Evolutionary conservation across 1,140 invertebrate species (phyloP).

Genomic region (Physella acuta): DNA sequence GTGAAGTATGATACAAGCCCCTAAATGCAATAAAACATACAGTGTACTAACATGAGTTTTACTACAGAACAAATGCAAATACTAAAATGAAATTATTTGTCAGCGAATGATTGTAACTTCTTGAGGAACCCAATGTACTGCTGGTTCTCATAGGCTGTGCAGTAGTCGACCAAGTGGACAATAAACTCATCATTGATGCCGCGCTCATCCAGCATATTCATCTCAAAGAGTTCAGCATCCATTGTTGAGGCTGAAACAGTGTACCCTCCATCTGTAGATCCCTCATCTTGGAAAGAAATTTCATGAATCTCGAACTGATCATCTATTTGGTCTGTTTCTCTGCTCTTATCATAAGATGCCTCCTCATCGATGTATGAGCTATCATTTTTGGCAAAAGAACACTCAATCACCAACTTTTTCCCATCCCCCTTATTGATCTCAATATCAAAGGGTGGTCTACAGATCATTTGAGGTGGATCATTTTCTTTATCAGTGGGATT

Average conservation of each 20-base stretch:
- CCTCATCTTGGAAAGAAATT: conserved; percentile 34
- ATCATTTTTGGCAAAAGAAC: conserved; percentile 31
- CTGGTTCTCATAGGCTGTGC: conserved; percentile 85
- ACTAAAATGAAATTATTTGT: too few species aligned
- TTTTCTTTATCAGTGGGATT: conserved; percentile 9
- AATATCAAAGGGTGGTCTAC: conserved; percentile 37
- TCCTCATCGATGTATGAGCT: conserved; percentile 11
- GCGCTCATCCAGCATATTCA: conserved; percentile 91
- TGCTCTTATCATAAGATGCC: neutral
- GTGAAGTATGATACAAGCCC: too few species aligned
- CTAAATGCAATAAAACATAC: too few species aligned
- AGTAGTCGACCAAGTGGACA: conserved; percentile 80
- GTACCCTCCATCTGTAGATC: conserved; percentile 35
- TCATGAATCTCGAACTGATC: conserved; percentile 41
- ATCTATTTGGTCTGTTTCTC: conserved; percentile 30
- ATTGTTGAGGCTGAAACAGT: conserved; percentile 34
- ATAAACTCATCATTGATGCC: conserved; percentile 89
- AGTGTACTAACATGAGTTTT: too few species aligned
- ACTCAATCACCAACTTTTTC: conserved; percentile 32
- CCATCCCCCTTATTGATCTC: conserved; percentile 37
- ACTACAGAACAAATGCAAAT: too few species aligned
- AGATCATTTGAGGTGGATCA: conserved; percentile 33
- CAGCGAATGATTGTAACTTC: conserved; percentile 77
- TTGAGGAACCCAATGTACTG: conserved; percentile 84
- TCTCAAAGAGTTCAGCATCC: conserved; percentile 58